phyloP scores from a whole-genome alignment of 2,113 vertebrate genomes.

The Microcebus tavaratra region DNA sequence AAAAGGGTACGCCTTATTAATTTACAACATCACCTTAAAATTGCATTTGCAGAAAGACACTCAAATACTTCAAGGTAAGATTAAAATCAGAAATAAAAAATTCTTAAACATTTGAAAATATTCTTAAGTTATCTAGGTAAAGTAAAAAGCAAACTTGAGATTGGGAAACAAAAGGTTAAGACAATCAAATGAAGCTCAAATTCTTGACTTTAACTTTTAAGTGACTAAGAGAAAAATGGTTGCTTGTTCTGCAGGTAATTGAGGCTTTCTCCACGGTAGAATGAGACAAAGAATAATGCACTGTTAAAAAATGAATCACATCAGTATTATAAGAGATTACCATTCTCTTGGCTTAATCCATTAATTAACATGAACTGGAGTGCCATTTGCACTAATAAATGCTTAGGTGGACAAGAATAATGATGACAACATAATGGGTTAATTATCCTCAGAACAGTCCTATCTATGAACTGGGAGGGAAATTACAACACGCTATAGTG shows the following conservation, averaged over 20 bases:
- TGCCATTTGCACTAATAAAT: slow-evolving; percentile 6
- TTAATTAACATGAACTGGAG: slow-evolving; percentile 21
- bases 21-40: slow-evolving; percentile 2
- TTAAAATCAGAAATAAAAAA: background rate
- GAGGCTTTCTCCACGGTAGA: background rate
- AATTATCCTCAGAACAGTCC: background rate
- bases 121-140: background rate
- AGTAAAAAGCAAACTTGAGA: slow-evolving; percentile 27
- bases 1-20: background rate
- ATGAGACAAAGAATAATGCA: background rate
- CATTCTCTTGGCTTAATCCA: slow-evolving; percentile 39
- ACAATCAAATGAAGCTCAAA: background rate
- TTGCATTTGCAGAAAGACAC: background rate
- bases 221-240: slow-evolving; percentile 40
- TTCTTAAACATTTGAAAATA: slow-evolving; percentile 43
- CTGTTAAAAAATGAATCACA: slow-evolving; percentile 11
- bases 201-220: slow-evolving; percentile 46
- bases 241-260: background rate
- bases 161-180: background rate
- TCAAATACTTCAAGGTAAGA: background rate
- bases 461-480: background rate
- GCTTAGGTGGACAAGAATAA: background rate
- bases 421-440: background rate
- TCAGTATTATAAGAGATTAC: slow-evolving; percentile 27
- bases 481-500: background rate